Conservation (phyloP, 2,797 vertebrate genomes). For the Rallus crepitans region DNA sequence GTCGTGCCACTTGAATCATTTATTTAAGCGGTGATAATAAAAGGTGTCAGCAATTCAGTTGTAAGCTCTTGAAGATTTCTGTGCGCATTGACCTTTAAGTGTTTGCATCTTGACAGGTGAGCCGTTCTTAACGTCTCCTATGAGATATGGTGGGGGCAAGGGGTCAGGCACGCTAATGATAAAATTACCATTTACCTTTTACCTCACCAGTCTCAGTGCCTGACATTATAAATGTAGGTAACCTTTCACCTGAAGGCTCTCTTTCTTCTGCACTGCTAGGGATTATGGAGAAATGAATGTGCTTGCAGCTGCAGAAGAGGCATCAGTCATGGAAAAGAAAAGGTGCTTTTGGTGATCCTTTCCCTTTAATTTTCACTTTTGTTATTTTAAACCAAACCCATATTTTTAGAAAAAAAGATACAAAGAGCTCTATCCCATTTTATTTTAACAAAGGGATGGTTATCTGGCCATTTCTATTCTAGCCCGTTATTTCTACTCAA, state of each 20-base stretch:
- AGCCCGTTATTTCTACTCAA: background rate
- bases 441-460: background rate
- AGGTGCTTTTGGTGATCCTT: background rate
- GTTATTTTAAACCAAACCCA: background rate
- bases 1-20: constrained; percentile 80
- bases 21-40: constrained; percentile 85
- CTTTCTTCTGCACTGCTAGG: constrained; percentile 68
- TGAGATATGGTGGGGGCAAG: constrained; percentile 78
- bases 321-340: background rate
- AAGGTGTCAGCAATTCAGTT: constrained; percentile 82
- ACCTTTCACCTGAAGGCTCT: constrained; percentile 83
- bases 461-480: background rate
- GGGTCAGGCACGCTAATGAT: constrained; percentile 86
- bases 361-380: background rate
- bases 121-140: constrained; percentile 70
- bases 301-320: constrained; percentile 49
- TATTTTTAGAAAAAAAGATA: background rate
- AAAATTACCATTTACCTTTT: constrained; percentile 86
- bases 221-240: constrained; percentile 85
- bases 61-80: constrained; percentile 80
- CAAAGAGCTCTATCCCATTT: background rate
- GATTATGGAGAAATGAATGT: constrained; percentile 63
- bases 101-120: constrained; percentile 80
- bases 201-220: constrained; percentile 73
- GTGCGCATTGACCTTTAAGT: constrained; percentile 81